phyloP scores from a whole-genome alignment of 2,888 invertebrate genomes.

The Eugnorisma glareosa region DNA sequence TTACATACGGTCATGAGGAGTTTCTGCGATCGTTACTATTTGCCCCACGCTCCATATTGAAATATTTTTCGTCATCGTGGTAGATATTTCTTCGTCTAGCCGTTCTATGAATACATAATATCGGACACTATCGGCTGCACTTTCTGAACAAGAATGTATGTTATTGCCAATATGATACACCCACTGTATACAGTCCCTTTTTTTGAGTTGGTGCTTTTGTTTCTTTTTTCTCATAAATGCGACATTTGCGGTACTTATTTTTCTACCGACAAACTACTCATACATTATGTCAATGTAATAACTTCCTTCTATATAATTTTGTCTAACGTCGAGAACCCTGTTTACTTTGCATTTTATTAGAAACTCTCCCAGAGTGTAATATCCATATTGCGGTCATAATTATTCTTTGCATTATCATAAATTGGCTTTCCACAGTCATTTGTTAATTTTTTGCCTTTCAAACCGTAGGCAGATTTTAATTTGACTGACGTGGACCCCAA shows the following conservation, averaged over 20 bases:
- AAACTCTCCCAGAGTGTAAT: not conserved
- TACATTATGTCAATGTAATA: not conserved
- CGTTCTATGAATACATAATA: constrained; percentile 2
- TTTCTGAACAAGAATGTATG: constrained; percentile 4
- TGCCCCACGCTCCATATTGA: constrained; percentile 4
- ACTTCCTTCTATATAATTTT: not conserved
- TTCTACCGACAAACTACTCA: not conserved
- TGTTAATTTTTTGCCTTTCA: not conserved
- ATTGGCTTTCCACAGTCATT: not conserved
- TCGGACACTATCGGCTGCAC: not conserved
- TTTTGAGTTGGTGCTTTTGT: not conserved
- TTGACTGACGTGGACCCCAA: too few relatives aligned
- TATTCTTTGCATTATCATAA: not conserved
- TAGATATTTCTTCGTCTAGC: not conserved
- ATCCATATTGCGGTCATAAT: not conserved
- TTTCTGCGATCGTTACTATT: not conserved
- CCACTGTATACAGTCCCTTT: not conserved
- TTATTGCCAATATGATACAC: not conserved
- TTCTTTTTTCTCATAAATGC: not conserved
- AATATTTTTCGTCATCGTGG: constrained; percentile 8
- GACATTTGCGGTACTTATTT: not conserved
- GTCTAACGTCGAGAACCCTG: not conserved
- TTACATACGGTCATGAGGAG: not conserved
- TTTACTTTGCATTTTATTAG: constrained; percentile 8
- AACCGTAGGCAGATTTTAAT: not conserved